Base-by-base conservation (phyloP, 2,888 invertebrate genomes). In the Drosophila putrida region DNA sequence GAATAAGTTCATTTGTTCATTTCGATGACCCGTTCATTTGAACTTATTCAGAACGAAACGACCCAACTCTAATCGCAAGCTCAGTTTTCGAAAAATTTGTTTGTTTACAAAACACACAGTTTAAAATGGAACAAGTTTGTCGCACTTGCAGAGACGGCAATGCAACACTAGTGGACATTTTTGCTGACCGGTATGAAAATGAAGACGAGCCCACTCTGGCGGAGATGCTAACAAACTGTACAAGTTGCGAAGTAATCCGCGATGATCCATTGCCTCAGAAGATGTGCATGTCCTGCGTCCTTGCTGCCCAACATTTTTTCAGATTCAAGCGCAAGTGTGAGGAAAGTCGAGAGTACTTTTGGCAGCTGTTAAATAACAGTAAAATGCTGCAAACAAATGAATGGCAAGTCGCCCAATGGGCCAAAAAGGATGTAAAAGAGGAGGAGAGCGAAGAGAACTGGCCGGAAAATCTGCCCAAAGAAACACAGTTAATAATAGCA, bases 321-420 rank as follows among this genome's bases (percentile, higher is more conserved):
- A 54, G 75, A n/a, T 91, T 91, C 49, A 90, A 90, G 62, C 79
- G 85, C 13, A 80, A 81, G 61, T 91, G 89, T 47, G 85, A 89
- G 66, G 71, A 80, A 38, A 86, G 90, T 0, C 82, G 88, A 43
- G 67, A 54, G 4, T 61, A 81, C 20, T 74, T 86, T 11, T 51
- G 88, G 28, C 55, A 64, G 15, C 43, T 28, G 39, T 13, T 53
- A 8, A 39, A n/a, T 15, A 13, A 13, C 6, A 15, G 8, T 13
- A 8, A 13, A 39, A 5, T 39, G 13, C 2, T 10, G 6, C 4
- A n/a, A 39, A 8, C 39, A 2, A 8, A 35, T 35, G 10, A 35
- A 4, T 11, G 9, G 35, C 9, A 35, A 9, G 10, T 35, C 9
- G 31, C 31, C 31, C 31, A 31, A 31, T 9, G 31, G 31, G 31